Evolutionary conservation across 2,888 invertebrate genomes (phyloP).

Genomic region (Coelogynopora nodosa): DNA sequence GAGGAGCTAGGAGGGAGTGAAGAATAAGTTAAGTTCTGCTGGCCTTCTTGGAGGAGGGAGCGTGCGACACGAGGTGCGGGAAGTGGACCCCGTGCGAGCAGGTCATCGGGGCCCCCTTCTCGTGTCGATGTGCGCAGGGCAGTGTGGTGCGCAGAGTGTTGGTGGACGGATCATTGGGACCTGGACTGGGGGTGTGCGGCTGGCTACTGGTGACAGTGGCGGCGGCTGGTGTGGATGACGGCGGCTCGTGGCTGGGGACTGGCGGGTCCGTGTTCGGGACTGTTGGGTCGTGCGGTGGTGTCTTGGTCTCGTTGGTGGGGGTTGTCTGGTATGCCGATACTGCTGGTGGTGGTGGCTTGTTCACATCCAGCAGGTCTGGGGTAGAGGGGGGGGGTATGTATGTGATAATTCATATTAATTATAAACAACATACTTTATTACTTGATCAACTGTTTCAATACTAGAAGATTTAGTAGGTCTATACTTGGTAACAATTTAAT

Average conservation of each 20-base stretch:
- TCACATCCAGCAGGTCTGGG: no score
- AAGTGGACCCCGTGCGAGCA: constrained; percentile 27
- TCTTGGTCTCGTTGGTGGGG: no score
- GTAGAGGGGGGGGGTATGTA: no score
- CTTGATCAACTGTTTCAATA: no score
- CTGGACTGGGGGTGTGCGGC: neutral
- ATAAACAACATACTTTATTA: no score
- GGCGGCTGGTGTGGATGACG: neutral
- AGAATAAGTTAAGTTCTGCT: neutral
- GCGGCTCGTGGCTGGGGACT: neutral
- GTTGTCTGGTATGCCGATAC: no score
- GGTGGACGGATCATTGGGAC: neutral
- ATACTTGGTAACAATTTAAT: no score
- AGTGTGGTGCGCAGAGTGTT: neutral
- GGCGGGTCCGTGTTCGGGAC: no score
- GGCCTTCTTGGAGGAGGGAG: neutral
- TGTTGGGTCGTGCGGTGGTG: no score
- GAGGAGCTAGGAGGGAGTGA: neutral
- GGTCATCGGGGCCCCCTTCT: constrained; percentile 35
- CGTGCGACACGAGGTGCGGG: neutral
- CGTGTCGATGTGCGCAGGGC: constrained; percentile 29
- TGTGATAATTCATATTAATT: no score
- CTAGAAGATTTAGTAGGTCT: no score
- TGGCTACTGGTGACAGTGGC: neutral
- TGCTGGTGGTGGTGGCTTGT: no score